Conservation (phyloP, 2,888 invertebrate genomes). For the Trichogramma evanescens region DNA sequence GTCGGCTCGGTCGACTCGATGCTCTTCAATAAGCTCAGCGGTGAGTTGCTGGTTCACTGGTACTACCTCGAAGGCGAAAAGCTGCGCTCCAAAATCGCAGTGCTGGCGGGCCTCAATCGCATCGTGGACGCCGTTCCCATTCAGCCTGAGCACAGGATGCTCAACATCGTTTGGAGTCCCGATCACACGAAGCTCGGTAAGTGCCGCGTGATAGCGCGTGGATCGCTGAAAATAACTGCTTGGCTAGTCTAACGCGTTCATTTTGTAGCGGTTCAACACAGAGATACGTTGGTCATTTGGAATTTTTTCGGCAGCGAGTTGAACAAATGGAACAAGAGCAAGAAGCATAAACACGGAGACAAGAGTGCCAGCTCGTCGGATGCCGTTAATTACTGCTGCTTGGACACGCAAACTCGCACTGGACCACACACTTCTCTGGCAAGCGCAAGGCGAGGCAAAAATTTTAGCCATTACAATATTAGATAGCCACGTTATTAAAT, state of each 20-base stretch:
- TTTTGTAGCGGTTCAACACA: conserved; percentile 26
- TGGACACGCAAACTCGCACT: background rate
- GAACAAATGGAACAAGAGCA: conserved; percentile 5
- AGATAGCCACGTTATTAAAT: conserved; percentile 15
- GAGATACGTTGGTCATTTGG: conserved; percentile 28
- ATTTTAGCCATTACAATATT: conserved; percentile 24
- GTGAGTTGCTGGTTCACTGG: conserved; percentile 40
- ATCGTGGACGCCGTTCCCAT: conserved; percentile 33
- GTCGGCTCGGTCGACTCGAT: conserved; percentile 29
- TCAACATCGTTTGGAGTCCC: conserved; percentile 31
- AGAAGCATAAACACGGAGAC: background rate
- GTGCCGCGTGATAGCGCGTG: background rate
- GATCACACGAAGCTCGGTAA: conserved; percentile 34
- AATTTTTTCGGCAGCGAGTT: conserved; percentile 34
- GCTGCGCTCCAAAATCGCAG: conserved; percentile 25
- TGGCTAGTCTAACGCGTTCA: background rate
- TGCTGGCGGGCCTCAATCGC: conserved; percentile 32
- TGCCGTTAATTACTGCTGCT: background rate
- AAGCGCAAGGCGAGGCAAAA: conserved; percentile 7
- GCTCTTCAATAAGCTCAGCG: conserved; percentile 35
- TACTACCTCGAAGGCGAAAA: conserved; percentile 22
- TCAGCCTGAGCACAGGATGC: conserved; percentile 16
- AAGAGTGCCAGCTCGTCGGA: background rate
- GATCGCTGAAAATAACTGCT: background rate
- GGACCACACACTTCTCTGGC: background rate